These are phyloP conservation scores for Chroicocephalus ridibundus DNA, from an alignment of 2,113 vertebrate genomes.

Conservation along the genomic window DNA sequence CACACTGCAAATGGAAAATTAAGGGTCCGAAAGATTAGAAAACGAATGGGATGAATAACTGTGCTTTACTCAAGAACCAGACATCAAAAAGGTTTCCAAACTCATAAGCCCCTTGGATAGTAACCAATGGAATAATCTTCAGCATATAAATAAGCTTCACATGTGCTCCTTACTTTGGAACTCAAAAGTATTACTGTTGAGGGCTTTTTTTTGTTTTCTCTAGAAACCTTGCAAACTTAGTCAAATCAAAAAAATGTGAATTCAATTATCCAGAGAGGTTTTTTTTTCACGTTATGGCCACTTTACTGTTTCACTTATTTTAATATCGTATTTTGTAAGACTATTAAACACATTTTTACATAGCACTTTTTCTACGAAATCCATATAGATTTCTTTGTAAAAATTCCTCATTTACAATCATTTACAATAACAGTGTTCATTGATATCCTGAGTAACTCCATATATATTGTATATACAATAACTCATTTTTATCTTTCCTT, in stretches of 20 bases:
- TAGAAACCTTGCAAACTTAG: neutral
- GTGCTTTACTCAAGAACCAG: neutral
- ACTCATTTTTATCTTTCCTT: neutral
- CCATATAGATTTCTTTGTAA: neutral
- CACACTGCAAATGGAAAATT: neutral
- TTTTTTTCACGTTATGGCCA: neutral
- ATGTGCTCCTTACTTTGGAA: neutral
- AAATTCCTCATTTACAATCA: neutral
- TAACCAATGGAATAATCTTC: neutral
- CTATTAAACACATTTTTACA: neutral
- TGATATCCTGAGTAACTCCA: neutral
- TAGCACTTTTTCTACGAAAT: neutral
- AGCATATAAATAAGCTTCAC: neutral
- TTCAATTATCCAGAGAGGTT: neutral
- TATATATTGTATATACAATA: neutral
- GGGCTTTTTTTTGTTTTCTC: neutral
- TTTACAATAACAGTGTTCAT: neutral
- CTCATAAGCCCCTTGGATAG: neutral
- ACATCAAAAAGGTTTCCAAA: neutral
- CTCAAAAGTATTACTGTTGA: neutral
- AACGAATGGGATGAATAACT: neutral
- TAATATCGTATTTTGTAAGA: neutral
- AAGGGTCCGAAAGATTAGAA: neutral
- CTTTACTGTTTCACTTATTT: neutral
- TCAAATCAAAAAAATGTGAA: neutral